Percentiles rank a stretch among this genome's conserved stretches.
Evolutionary conservation across 2,113 vertebrate species (phyloP).

Genomic region (Saimiri boliviensis): DNA sequence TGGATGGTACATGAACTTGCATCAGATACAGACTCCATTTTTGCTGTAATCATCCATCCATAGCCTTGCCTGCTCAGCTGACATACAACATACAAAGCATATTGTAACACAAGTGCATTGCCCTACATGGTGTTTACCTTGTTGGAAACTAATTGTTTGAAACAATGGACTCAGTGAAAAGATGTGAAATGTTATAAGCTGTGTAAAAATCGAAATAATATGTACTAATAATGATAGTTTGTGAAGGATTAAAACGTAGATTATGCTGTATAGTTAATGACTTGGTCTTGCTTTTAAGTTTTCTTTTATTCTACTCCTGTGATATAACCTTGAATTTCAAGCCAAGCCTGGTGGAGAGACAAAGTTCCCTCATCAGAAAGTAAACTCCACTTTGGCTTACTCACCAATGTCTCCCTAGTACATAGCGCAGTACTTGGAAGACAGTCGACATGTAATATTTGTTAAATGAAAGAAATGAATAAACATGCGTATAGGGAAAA

Average conservation of each 20-base stretch:
- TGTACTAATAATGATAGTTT: constrained; percentile 31
- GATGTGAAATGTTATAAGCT: constrained; percentile 47
- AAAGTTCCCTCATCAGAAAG: not conserved
- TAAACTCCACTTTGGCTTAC: not conserved
- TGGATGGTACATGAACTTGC: constrained; percentile 51
- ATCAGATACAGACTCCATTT: constrained; percentile 58
- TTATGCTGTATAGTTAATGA: not conserved
- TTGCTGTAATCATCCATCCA: constrained; percentile 68
- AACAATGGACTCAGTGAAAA: constrained; percentile 57
- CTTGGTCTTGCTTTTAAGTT: not conserved
- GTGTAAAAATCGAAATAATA: constrained; percentile 64
- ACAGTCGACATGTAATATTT: not conserved
- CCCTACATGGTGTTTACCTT: constrained; percentile 58
- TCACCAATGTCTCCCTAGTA: not conserved
- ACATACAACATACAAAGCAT: constrained; percentile 40
- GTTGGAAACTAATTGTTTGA: constrained; percentile 63
- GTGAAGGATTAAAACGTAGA: constrained; percentile 13
- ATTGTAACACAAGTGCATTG: constrained; percentile 31
- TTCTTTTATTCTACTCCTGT: constrained; percentile 25
- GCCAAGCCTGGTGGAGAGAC: not conserved
- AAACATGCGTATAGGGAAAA: not conserved
- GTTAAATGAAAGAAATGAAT: not conserved
- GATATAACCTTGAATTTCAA: constrained; percentile 36
- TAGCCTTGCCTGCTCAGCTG: constrained; percentile 22
- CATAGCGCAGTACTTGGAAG: not conserved